phyloP scores from a whole-genome alignment of 2,113 vertebrate genomes.

The Tympanuchus pallidicinctus region DNA sequence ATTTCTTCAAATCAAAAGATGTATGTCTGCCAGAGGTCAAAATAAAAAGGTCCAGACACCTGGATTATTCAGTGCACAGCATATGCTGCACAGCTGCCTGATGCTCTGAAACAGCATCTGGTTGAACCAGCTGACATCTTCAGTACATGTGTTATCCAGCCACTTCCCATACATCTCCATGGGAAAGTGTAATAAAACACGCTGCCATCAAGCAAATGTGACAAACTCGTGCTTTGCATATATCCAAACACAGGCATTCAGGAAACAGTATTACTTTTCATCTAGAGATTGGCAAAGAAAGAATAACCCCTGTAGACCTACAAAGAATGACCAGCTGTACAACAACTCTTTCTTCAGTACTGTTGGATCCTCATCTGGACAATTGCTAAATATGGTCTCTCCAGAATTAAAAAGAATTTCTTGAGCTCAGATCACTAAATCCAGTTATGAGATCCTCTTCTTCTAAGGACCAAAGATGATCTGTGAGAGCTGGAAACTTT shows the following conservation, averaged over 20 bases:
- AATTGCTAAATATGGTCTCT: background rate
- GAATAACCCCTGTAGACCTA: background rate
- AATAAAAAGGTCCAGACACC: background rate
- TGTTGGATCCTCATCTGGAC: background rate
- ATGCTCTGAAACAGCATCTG: background rate
- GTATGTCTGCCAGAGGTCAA: background rate
- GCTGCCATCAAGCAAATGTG: background rate
- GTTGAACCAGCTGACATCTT: background rate
- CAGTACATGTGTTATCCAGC: background rate
- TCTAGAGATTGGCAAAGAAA: background rate
- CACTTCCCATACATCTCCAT: background rate
- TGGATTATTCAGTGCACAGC: background rate
- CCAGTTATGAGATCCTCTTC: background rate
- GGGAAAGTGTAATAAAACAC: background rate
- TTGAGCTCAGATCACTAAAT: background rate
- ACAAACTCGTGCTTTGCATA: fast-evolving
- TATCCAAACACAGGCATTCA: background rate
- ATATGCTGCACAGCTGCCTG: background rate
- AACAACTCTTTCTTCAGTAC: background rate
- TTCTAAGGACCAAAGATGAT: background rate
- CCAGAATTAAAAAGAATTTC: background rate
- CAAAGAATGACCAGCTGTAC: background rate
- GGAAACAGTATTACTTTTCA: background rate
- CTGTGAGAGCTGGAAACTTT: background rate
- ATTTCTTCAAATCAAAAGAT: background rate